A percentile compares a stretch with the other conserved stretches of the same genome.
Evolutionary conservation across 1,140 invertebrate genomes (phyloP).

Genomic region (Zaprionus ghesquierei): DNA sequence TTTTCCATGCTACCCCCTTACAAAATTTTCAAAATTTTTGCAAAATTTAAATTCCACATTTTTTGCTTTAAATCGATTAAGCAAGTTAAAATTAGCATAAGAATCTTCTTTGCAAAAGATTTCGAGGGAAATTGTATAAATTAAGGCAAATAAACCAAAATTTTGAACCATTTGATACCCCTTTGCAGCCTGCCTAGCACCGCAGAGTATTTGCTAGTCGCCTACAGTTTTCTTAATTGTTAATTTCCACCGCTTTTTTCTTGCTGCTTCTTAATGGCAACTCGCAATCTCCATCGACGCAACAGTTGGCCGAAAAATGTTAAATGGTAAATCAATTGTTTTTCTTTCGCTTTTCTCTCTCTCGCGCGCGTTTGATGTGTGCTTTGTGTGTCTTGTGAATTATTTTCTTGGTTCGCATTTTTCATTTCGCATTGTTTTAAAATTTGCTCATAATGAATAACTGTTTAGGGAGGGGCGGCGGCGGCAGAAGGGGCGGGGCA

Average conservation of each 20-base stretch:
- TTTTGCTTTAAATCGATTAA: no score
- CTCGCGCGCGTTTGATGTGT: constrained; percentile 7
- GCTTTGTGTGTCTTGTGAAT: constrained; percentile 38
- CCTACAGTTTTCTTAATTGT: no score
- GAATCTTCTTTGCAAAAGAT: no score
- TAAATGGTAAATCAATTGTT: constrained; percentile 15
- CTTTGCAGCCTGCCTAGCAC: no score
- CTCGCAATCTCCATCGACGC: constrained; percentile 15
- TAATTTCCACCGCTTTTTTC: neutral
- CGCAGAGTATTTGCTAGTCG: neutral
- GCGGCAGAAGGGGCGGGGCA: neutral
- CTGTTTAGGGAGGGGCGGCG: constrained; percentile 3
- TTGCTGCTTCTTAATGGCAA: neutral
- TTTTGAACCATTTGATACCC: no score
- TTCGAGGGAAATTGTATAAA: no score
- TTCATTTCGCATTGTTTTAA: constrained; percentile 18
- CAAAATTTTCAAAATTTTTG: no score
- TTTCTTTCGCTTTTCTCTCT: neutral
- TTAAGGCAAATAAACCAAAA: no score
- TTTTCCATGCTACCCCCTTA: no score
- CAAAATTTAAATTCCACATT: no score
- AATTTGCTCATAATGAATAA: constrained; percentile 58
- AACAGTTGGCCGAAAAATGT: neutral
- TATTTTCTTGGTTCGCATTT: constrained; percentile 45
- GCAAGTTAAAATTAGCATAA: no score